Evolutionary conservation across 2,888 invertebrate genomes (phyloP).

Genomic region (Agrotis exclamationis): DNA sequence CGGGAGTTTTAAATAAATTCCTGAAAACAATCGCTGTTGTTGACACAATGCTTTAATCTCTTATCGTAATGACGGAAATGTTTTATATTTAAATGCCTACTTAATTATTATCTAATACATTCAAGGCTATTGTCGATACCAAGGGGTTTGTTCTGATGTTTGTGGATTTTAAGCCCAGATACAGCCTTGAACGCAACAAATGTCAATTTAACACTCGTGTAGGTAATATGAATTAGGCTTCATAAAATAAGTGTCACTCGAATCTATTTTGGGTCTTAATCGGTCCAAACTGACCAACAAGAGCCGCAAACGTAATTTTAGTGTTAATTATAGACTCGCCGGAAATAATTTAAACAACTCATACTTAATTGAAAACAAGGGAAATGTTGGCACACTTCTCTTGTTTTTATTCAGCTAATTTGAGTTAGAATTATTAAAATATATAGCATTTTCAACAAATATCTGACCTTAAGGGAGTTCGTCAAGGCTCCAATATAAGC

Average conservation of each 20-base stretch:
- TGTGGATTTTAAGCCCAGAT: background rate
- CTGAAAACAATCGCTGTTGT: background rate
- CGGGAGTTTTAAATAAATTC: background rate
- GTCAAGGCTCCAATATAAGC: background rate
- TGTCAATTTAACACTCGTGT: background rate
- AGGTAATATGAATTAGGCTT: no score
- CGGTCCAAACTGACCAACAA: background rate
- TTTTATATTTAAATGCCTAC: background rate
- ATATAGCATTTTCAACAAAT: no score
- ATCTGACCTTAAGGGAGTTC: background rate
- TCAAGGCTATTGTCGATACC: background rate
- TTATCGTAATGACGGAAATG: slow-evolving; percentile 17
- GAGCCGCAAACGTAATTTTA: background rate
- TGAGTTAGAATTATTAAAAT: background rate
- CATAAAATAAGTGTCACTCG: no score
- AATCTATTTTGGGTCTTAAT: background rate
- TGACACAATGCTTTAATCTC: slow-evolving; percentile 6
- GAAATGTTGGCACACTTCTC: background rate
- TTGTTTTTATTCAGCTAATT: background rate
- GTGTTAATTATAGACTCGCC: background rate
- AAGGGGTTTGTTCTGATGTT: background rate
- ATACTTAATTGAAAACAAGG: background rate
- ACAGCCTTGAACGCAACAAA: background rate
- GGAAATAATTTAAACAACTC: background rate
- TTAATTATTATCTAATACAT: slow-evolving; percentile 7